Evolutionary conservation across 2,888 invertebrate species (phyloP).

Genomic region (Volucella zonaria): DNA sequence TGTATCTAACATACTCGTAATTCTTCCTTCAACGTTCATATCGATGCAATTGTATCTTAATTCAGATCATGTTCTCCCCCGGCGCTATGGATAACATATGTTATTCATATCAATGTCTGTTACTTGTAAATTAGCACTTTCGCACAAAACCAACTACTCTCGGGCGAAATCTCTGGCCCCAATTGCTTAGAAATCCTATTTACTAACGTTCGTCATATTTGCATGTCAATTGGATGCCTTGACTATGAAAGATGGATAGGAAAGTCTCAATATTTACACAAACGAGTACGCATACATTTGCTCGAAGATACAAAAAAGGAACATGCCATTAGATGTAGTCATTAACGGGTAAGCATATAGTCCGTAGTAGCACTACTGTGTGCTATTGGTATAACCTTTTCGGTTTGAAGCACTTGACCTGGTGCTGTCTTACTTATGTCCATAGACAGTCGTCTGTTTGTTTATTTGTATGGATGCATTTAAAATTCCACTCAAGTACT

Average conservation of each 20-base stretch:
- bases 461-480: constrained; percentile 10
- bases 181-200: constrained; percentile 55
- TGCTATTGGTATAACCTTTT: background rate
- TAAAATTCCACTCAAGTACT: background rate
- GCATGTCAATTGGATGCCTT: constrained; percentile 32
- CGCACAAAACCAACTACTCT: constrained; percentile 2
- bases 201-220: constrained; percentile 40
- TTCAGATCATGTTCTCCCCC: no score
- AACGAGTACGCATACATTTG: background rate
- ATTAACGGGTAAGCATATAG: constrained; percentile 18
- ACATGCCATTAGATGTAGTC: constrained; percentile 13
- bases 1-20: no score
- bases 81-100: no score
- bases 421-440: no score
- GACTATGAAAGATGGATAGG: constrained; percentile 1
- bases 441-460: no score
- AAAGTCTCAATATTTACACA: constrained; percentile 58
- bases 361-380: background rate
- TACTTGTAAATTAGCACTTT: constrained; percentile 43
- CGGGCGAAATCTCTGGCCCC: constrained; percentile 28
- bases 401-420: constrained; percentile 9
- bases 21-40: no score
- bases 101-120: constrained; percentile 1
- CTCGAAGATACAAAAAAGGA: constrained; percentile 3
- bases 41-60: no score